Evolutionary conservation across 2,113 vertebrate species (phyloP), one percentile per base, ranked within the genome.

Genomic region (Cebus imitator): DNA sequence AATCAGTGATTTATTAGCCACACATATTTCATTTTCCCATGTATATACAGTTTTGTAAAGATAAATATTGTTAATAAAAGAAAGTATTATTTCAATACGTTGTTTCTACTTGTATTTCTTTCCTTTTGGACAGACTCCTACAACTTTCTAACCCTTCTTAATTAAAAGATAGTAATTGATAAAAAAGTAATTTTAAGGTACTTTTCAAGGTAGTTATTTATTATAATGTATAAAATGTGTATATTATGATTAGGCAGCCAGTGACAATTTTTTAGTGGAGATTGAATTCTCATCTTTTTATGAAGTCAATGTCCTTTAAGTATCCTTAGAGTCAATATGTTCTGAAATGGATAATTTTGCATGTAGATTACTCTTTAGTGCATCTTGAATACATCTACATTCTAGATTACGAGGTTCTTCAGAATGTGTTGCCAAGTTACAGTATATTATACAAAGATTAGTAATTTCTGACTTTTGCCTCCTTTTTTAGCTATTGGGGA

Each of bases 381-480:
- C 76, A 57, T 82, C 45, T 40, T 78, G 68, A 85, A n/a, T 91
- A 66, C 37, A 64, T 57, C 35, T 35, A 5, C 40, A 18, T 82
- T 96, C 57, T 92, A 18, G 50, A 88, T 92, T 61, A 81, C 5
- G 21, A 57, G 50, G 6, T 70, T 91, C 30, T 91, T 88, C 25
- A 57, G 64, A 80, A 48, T 57, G 21, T 86, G 27, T 95, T 92
- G 21, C 66, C 35, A 45, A 58, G 37, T 90, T 87, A 43, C 3
- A 55, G 5, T 81, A 8, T 78, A 64, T 72, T 80, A 81, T 57
- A 25, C 52, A 75, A 90, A 14, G 37, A 57, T 90, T 32, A 64
- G 16, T 90, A 72, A 82, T 37, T 96, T 94, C 43, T 92, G 52
- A 96, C 55, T 73, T 96, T 76, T 89, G 32, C 7, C 45, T 72